Evolutionary conservation across 1,140 invertebrate genomes (phyloP), one percentile per base, ranked within the genome.

Genomic region (Drosophila arizonae): DNA sequence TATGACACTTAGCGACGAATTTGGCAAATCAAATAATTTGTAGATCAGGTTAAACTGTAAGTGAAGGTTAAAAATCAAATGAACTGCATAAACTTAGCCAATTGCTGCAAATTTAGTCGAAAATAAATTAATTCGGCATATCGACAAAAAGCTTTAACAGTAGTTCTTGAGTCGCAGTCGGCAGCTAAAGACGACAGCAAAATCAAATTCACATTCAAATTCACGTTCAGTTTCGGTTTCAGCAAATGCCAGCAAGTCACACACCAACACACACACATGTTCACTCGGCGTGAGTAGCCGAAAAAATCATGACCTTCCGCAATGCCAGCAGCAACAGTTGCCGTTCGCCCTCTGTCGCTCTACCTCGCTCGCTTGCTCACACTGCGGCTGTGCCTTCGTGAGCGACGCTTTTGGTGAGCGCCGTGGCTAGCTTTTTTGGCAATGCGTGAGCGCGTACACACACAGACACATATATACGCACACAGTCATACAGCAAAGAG

Each of bases 261-360:
- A 61, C 62, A 61, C 28, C 46, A 55, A 56, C 21, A 63, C 52
- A 63, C 52, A 66, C 55, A 52, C 62, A 54, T 8, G 52, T 15
- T 8, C 39, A 61, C 58, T 64, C 45, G 43, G 60, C 21, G 21
- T 72, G 57, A 77, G 45, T 58, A 76, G 80, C 85, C 85, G 77
- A 89, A 88, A 79, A 77, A 89, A 89, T 90, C 86, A 89, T 90
- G 90, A 91, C 90, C 90, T 91, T 91, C 90, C 90, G 85, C 90
- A 91, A 91, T 91, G 90, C 90, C 89, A 90, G 72, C 84, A 81
- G 77, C 75, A 64, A 45, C 66, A 72, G 66, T 85, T 86, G 76
- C 17, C 51, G 72, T 36, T 68, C 43, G 48, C 24, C 72, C 50
- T 76, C 65, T 58, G 48, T 61, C 61, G 63, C 71, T 28, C 36